Evolutionary conservation across 2,888 invertebrate genomes (phyloP), one percentile per base, ranked within the genome.

Genomic region (Cephus pulcher): DNA sequence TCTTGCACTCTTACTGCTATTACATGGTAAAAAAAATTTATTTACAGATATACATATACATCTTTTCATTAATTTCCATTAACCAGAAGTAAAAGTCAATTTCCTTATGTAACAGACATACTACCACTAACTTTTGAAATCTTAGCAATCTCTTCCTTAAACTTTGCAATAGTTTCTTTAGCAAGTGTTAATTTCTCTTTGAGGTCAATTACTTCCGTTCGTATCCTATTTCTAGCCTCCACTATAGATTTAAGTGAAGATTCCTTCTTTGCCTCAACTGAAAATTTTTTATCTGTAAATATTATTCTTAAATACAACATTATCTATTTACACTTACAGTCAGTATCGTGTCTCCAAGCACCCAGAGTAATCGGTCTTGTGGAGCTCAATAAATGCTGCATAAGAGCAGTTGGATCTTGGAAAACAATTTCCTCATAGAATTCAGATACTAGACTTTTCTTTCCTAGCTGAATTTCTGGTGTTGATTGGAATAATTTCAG

Each of bases 341-440:
- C 96, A 70, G 97, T 97, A 88, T 98, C 96, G 92, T 98, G 98
- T 76, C 94, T 95, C 95, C 97, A 96, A 35, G 93, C 90, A 0
- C 95, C 96, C 79, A 95, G 93, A 0, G 95, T 95, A 34, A 97
- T 92, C 1, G 96, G 96, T 86, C 96, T 95, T 0, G 96, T 94
- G 85, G 94, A 95, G 80, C 95, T 96, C 70, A 98, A 92, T 37
- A 98, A 93, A 89, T 98, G 97, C 88, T 98, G 97, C 97, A 98
- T 98, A 83, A 97, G 92, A 81, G 96, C 96, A 1, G 97, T 97
- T 0, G 97, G 97, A 90, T 97, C 97, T 92, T 97, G 97, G 89
- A 98, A 98, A 0, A 98, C 97, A 77, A 99, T 96, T 93, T 99
- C 99, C 90, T 99, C 99, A 88, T 98, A 99, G 81, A 96, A 96